phyloP scores from a whole-genome alignment of 2,113 vertebrate species.

The Malurus elegans region DNA sequence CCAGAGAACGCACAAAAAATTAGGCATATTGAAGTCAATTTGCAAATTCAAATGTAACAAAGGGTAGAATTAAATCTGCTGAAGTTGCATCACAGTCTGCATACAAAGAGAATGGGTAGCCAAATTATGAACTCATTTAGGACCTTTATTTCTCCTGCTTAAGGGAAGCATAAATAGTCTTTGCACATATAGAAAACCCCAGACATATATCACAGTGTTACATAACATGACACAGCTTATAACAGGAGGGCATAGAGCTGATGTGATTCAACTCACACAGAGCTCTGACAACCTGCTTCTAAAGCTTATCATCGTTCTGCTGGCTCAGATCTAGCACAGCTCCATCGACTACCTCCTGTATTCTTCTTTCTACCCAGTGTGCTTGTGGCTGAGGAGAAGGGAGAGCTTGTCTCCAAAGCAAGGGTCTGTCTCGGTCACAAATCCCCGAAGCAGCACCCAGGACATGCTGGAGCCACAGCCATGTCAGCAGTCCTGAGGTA shows the following conservation, averaged over 20 bases:
- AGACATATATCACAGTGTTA: neutral
- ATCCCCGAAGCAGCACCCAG: neutral
- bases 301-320: neutral
- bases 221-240: neutral
- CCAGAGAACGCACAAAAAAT: neutral
- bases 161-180: neutral
- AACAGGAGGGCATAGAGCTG: neutral
- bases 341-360: fast-evolving
- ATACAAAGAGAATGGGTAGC: neutral
- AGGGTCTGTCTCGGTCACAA: neutral
- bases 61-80: neutral
- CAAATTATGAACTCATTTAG: neutral
- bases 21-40: neutral
- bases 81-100: neutral
- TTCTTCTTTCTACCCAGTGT: fast-evolving
- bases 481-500: neutral
- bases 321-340: neutral
- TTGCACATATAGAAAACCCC: neutral
- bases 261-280: neutral
- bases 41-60: neutral
- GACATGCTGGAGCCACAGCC: neutral
- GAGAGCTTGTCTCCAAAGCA: neutral
- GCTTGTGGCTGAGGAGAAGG: neutral
- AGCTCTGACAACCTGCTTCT: neutral
- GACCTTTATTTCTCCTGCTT: neutral